Evolutionary conservation across 2,113 vertebrate genomes (phyloP), one percentile per base, ranked within the genome.

Genomic region (Ivindomyrus marchei): DNA sequence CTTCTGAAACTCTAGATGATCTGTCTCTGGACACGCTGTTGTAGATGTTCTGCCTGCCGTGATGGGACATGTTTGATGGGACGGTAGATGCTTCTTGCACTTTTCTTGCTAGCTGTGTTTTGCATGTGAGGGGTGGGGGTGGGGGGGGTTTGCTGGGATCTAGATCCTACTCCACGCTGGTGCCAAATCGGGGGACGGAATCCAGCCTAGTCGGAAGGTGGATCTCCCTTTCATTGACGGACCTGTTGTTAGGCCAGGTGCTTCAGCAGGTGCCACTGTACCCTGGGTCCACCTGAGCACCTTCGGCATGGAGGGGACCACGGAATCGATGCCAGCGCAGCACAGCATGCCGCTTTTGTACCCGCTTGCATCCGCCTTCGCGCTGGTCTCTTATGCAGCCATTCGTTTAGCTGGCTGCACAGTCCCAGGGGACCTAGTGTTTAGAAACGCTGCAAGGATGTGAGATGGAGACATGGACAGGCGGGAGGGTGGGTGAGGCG

Each of bases 271-370:
- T 83, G 52, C 89, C 77, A 45, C 80, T 87, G 24, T 56, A 47
- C 89, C 91, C 89, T 90, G 83, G 83, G 45, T 91, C 42, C 90
- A 84, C 42, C 49, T 86, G 39, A 49, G 8, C 24, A 2, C 21
- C 24, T 24, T 49, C 10, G 70, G 31, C 11, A 17, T 74, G 70
- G 10, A 85, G 46, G 39, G 42, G 7, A 8, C 19, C 45, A 47
- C 21, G 9, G 8, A n/a, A 47, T n/a, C 10, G 7, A 46, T 46
- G 36, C 9, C 45, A 27, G 83, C 1, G n/a, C 83, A 27, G 83
- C 42, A 10, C 24, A 45, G 45, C 9, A 4, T n/a, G 24, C 4
- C 4, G 10, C 4, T 49, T 13, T n/a, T 27, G 84, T 50, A 4
- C 19, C 5, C 11, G 45, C 6, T 49, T 15, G 39, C 70, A 39